phyloP scores from a whole-genome alignment of 2,797 vertebrate genomes.

The Spinus olivaceus region DNA sequence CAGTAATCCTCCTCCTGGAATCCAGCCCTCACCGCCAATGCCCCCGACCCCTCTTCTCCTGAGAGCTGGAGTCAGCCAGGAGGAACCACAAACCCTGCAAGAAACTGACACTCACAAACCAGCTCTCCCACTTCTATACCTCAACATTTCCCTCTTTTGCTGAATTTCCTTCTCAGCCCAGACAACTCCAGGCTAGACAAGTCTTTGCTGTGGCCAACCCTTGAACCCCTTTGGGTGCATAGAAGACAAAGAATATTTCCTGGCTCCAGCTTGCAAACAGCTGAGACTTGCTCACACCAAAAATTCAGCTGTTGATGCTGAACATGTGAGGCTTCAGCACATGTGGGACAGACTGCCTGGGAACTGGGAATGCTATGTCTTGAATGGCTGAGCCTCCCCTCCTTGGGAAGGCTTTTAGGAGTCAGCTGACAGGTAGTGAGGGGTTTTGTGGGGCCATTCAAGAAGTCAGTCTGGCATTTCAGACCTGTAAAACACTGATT shows the following conservation, averaged over 20 bases:
- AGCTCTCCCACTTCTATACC: not conserved
- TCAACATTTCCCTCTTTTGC: not conserved
- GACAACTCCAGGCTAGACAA: conserved; percentile 14
- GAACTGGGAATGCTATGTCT: not conserved
- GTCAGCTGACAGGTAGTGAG: not conserved
- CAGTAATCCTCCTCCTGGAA: conserved; percentile 22
- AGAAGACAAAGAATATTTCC: conserved; percentile 7
- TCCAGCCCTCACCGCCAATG: not conserved
- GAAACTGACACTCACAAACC: not conserved
- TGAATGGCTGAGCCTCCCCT: not conserved
- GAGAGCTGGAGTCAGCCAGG: conserved; percentile 38
- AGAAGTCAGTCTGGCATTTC: not conserved
- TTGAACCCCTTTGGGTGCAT: not conserved
- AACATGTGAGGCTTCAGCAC: not conserved
- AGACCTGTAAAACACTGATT: not conserved
- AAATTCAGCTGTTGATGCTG: not conserved
- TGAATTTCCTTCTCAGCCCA: conserved; percentile 1
- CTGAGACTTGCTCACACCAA: not conserved
- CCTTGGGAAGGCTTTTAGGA: not conserved
- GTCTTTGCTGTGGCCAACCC: conserved; percentile 39
- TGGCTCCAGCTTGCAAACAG: conserved; percentile 15
- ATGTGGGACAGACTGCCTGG: not conserved
- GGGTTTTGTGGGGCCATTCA: not conserved
- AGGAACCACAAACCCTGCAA: conserved; percentile 22
- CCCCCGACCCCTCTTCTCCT: not conserved